phyloP scores from a whole-genome alignment of 2,113 vertebrate genomes.

The Phocoena sinus region DNA sequence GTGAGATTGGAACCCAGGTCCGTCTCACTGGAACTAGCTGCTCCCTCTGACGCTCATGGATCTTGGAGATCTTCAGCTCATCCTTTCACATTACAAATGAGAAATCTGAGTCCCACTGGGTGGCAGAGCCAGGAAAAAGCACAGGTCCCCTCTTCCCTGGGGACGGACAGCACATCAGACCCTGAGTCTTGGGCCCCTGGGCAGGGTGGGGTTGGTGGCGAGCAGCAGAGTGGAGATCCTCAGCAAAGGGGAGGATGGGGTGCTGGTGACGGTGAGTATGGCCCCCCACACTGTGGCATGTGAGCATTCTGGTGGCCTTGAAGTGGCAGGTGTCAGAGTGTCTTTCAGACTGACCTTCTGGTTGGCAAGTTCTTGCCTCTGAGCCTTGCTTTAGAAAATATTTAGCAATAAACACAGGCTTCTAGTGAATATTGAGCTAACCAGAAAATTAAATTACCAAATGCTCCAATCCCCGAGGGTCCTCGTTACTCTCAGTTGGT shows the following conservation, averaged over 20 bases:
- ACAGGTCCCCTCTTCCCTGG: not conserved
- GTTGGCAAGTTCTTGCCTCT: not conserved
- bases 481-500: not conserved
- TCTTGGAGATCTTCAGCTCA: not conserved
- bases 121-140: not conserved
- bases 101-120: not conserved
- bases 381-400: not conserved
- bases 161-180: not conserved
- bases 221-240: not conserved
- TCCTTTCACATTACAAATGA: not conserved
- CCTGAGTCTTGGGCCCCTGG: not conserved
- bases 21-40: not conserved
- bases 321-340: not conserved
- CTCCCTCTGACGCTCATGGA: not conserved
- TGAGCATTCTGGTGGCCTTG: not conserved
- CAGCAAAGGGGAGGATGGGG: not conserved
- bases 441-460: constrained; percentile 26
- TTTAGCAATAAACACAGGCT: not conserved
- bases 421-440: not conserved
- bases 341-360: not conserved
- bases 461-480: not conserved
- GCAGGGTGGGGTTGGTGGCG: not conserved
- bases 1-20: not conserved
- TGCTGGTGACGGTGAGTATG: not conserved
- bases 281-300: not conserved